These are phyloP conservation scores for Garrulus glandarius DNA, from an alignment of 2,797 vertebrate genomes.

Conservation along the genomic window DNA sequence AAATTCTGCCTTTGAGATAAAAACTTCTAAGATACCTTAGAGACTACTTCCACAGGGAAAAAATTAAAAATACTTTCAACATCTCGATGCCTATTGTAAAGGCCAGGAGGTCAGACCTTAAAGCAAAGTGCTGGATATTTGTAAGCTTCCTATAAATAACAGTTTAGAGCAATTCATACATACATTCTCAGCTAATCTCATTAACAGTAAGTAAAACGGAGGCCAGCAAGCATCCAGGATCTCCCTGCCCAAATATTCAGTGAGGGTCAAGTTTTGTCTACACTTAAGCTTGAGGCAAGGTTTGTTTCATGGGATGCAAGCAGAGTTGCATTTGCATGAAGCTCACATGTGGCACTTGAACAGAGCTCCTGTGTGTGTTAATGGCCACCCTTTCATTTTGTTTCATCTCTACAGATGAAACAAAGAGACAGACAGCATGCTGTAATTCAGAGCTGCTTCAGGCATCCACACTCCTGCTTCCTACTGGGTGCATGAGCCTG, in stretches of 20 bases:
- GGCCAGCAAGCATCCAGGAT: neutral
- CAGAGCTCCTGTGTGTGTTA: neutral
- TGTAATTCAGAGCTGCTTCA: neutral
- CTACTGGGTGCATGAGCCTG: neutral
- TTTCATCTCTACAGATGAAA: slow-evolving; percentile 20
- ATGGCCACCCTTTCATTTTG: neutral
- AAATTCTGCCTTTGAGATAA: slow-evolving; percentile 22
- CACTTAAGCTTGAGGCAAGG: neutral
- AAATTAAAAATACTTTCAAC: neutral
- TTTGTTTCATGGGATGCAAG: neutral
- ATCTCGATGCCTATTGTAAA: neutral
- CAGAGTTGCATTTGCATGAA: neutral
- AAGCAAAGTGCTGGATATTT: neutral
- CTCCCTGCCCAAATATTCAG: neutral
- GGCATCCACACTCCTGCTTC: neutral
- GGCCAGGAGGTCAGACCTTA: neutral
- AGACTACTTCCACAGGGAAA: neutral
- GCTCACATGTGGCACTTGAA: neutral
- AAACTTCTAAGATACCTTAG: neutral
- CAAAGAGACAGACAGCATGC: neutral
- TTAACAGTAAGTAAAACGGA: neutral
- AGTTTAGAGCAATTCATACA: neutral
- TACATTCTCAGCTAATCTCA: neutral
- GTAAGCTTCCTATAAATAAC: neutral
- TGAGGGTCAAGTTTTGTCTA: neutral